These are phyloP conservation scores for Prietella phreatophila DNA, from an alignment of 2,113 vertebrate species.

Conservation along the genomic window DNA sequence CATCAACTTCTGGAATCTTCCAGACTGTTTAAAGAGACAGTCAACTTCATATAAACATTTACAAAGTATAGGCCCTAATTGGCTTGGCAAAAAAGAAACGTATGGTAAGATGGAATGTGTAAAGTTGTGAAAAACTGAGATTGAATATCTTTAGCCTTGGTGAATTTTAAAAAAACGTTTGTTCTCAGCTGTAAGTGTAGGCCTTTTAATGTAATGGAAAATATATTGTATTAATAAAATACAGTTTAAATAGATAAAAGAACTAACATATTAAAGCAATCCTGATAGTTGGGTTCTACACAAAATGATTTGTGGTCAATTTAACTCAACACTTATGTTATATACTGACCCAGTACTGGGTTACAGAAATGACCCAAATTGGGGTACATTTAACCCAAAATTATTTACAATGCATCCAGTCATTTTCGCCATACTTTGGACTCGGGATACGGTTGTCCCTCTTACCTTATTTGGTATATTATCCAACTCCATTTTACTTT, in stretches of 20 bases:
- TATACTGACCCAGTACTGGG: not conserved
- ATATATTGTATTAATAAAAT: not conserved
- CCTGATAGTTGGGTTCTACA: not conserved
- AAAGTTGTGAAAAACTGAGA: no score
- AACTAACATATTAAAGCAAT: not conserved
- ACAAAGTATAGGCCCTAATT: not conserved
- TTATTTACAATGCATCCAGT: not conserved
- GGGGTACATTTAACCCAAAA: not conserved
- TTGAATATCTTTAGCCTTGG: no score
- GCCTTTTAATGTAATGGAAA: no score
- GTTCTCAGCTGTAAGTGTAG: not conserved
- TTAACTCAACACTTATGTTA: not conserved
- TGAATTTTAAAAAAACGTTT: not conserved
- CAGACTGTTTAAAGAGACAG: not conserved
- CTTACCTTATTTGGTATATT: slow-evolving; percentile 72
- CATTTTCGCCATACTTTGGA: not conserved
- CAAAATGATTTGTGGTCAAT: not conserved
- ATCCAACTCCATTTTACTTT: slow-evolving; percentile 63
- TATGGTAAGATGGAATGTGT: not conserved
- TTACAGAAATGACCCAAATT: not conserved
- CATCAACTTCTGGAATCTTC: not conserved
- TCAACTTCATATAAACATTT: not conserved
- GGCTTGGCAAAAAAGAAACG: not conserved
- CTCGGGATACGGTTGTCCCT: slow-evolving; percentile 46
- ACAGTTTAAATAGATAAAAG: not conserved